Conservation (phyloP, 2,797 vertebrate species). For the Garrulus glandarius region DNA sequence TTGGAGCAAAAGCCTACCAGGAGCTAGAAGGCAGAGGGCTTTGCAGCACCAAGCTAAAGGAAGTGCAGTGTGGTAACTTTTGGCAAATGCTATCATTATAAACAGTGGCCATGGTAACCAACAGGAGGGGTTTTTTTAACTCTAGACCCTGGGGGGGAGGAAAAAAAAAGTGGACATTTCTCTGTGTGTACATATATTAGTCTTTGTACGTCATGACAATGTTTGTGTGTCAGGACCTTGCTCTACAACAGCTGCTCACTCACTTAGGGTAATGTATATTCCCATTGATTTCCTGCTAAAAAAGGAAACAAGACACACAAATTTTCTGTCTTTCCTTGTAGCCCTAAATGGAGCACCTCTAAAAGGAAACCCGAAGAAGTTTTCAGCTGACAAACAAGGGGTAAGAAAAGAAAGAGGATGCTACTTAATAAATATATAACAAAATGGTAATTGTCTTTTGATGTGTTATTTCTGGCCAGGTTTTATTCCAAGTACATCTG, state of each 20-base stretch:
- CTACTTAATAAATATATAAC: not conserved
- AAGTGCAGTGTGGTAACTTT: not conserved
- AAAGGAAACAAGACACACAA: not conserved
- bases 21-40: not conserved
- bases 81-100: not conserved
- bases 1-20: not conserved
- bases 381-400: not conserved
- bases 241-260: not conserved
- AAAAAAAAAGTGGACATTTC: not conserved
- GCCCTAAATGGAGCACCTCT: not conserved
- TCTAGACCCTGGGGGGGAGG: accelerated
- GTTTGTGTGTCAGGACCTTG: conserved; percentile 29
- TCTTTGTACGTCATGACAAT: not conserved
- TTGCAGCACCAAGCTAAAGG: not conserved
- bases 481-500: not conserved
- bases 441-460: not conserved
- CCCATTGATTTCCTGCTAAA: not conserved
- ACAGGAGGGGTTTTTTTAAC: not conserved
- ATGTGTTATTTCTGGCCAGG: not conserved
- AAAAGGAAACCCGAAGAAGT: not conserved
- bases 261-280: not conserved
- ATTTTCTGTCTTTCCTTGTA: not conserved
- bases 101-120: not conserved
- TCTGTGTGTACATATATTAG: not conserved
- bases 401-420: not conserved